These are phyloP conservation scores for Drosophila mettleri DNA, from an alignment of 2,888 invertebrate genomes.

Conservation along the genomic window DNA sequence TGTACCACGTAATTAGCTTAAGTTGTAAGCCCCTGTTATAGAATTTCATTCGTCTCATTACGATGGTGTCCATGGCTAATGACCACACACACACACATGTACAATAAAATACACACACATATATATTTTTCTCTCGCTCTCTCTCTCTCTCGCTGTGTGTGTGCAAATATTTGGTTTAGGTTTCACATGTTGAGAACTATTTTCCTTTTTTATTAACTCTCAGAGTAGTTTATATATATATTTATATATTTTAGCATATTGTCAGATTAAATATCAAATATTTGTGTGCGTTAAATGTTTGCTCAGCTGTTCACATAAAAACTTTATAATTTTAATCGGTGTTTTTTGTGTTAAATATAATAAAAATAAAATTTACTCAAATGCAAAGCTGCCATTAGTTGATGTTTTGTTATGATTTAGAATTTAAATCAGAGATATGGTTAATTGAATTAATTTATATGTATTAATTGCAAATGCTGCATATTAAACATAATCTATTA, in stretches of 20 bases:
- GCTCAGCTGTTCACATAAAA: background rate
- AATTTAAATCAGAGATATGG: background rate
- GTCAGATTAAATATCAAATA: slow-evolving; percentile 15
- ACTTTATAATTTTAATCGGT: background rate
- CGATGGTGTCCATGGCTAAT: slow-evolving; percentile 47
- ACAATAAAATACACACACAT: background rate
- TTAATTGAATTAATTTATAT: background rate
- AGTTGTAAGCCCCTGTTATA: slow-evolving; percentile 72
- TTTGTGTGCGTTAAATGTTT: slow-evolving; percentile 9
- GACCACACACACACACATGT: slow-evolving; percentile 19
- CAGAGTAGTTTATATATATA: background rate
- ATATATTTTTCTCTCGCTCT: background rate
- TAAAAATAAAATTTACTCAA: background rate
- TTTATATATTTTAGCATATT: slow-evolving; percentile 3
- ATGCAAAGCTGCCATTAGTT: background rate
- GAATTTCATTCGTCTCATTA: slow-evolving; percentile 58
- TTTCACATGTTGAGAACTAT: slow-evolving; percentile 25
- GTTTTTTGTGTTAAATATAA: background rate
- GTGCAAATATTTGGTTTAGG: slow-evolving; percentile 22
- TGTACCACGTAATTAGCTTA: slow-evolving; percentile 79
- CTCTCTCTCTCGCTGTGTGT: background rate
- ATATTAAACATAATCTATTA: background rate
- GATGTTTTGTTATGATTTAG: background rate
- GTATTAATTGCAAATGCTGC: no score
- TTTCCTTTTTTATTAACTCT: slow-evolving; percentile 19